Base-by-base conservation (phyloP, 2,888 invertebrate genomes). In the Synergus gifuensis region DNA sequence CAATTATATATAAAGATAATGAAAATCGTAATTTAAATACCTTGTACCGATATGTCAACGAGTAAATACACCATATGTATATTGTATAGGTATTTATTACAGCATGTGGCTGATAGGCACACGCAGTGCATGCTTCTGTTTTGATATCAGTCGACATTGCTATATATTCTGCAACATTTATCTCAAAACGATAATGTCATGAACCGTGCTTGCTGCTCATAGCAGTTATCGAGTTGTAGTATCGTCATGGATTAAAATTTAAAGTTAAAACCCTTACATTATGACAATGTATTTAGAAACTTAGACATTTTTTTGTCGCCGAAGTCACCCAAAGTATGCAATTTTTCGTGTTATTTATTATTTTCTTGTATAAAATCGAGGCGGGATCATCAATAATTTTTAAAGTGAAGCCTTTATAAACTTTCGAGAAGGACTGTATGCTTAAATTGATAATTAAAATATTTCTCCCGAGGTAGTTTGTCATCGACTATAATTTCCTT, bases 171-270 rank as follows among this genome's bases (percentile, higher is more conserved):
- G 28, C 12, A 18, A 67, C 46, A 67, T 67, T 69, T 46, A 69
- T 69, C 46, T 28, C 46, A 28, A 69, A 69, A 69, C 46, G 67
- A 69, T 67, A 67, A 67, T 49, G 67, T 46, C 67, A 69, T 46
- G 22, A 69, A 69, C 16, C 46, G 22, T 18, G 14, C 9, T 46
- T 44, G 46, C 46, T 46, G 12, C 22, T 18, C 67, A 8, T 18
- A 11, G 22, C 11, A 60, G 18, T 22, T 69, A 69, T 69, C 46
- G 14, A 46, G 16, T 7, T 12, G 11, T 8, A 16, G 14, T 69
- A 69, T 49, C 67, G 67, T 22, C 28, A 49, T 11, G 16, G 8
- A 8, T 46, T 18, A 12, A 28, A 67, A 46, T 67, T 67, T 46
- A 28, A 67, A 46, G 8, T 46, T 2, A 22, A 22, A 22, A 18